These are phyloP conservation scores for Hydropsyche betteni DNA, from an alignment of 2,888 invertebrate genomes.

Conservation along the genomic window DNA sequence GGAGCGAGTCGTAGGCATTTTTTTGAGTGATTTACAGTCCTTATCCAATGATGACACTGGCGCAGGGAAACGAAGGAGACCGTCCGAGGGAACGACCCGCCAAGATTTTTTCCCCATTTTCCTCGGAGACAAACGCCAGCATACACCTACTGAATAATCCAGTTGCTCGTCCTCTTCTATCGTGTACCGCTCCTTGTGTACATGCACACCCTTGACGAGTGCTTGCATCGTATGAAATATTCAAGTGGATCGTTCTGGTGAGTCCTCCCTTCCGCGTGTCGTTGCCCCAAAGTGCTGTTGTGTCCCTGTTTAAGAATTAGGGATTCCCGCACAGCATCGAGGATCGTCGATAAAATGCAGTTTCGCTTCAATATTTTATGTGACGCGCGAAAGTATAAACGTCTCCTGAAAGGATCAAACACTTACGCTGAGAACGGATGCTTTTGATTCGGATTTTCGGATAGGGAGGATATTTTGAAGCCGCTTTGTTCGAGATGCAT, in stretches of 20 bases:
- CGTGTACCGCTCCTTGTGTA: background rate
- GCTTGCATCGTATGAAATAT: conserved; percentile 38
- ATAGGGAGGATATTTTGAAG: background rate
- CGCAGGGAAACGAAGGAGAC: conserved; percentile 32
- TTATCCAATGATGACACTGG: conserved; percentile 48
- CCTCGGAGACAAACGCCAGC: conserved; percentile 11
- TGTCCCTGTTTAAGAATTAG: too few relatives aligned
- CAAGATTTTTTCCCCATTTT: conserved; percentile 3
- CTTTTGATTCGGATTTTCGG: background rate
- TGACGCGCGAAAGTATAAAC: too few relatives aligned
- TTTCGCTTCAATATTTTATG: conserved; percentile 7
- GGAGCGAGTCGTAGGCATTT: conserved; percentile 39
- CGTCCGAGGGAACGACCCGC: background rate
- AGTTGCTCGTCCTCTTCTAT: background rate
- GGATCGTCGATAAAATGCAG: background rate
- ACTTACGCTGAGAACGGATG: too few relatives aligned
- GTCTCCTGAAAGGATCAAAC: too few relatives aligned
- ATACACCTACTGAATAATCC: conserved; percentile 30
- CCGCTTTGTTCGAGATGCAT: background rate
- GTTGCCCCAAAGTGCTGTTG: conserved; percentile 4
- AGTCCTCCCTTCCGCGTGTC: background rate
- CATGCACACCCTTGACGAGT: conserved; percentile 16
- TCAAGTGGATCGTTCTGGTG: conserved; percentile 27
- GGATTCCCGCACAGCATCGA: too few relatives aligned
- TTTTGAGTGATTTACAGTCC: conserved; percentile 49